These are phyloP conservation scores for Chlorops oryzae DNA, from an alignment of 1,140 invertebrate species.

Conservation along the genomic window DNA sequence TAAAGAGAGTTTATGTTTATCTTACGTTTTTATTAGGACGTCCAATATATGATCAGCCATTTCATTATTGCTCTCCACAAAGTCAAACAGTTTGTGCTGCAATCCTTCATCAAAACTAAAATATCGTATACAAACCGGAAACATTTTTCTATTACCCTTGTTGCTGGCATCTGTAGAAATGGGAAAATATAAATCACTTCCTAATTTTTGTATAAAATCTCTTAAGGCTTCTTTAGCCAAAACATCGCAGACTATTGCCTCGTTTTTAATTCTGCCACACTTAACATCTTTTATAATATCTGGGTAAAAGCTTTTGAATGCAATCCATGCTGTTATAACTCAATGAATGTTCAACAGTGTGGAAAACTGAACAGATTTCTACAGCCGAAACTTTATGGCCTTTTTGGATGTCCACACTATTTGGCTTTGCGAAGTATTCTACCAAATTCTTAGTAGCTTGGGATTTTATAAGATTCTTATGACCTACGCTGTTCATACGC, in stretches of 20 bases:
- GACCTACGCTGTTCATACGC: conserved; percentile 9
- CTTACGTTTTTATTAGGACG: conserved; percentile 9
- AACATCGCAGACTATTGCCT: conserved; percentile 12
- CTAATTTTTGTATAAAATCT: conserved; percentile 10
- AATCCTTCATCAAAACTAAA: conserved; percentile 13
- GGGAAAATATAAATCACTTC: conserved; percentile 7
- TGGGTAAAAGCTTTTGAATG: conserved; percentile 13
- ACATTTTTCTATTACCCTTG: conserved; percentile 12
- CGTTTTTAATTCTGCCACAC: conserved; percentile 11
- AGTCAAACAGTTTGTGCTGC: conserved; percentile 11
- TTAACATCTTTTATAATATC: conserved; percentile 10
- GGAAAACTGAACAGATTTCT: conserved; percentile 13
- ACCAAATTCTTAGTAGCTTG: conserved; percentile 7
- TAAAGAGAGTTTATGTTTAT: conserved; percentile 12
- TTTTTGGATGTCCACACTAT: conserved; percentile 3
- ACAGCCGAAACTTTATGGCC: conserved; percentile 10
- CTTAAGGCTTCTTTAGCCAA: conserved; percentile 12
- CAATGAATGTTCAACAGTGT: conserved; percentile 14
- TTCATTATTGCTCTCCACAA: conserved; percentile 11
- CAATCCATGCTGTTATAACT: conserved; percentile 13
- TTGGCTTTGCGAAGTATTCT: conserved; percentile 10
- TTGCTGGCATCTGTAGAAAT: conserved; percentile 11
- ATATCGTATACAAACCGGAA: conserved; percentile 14
- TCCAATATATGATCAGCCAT: conserved; percentile 12
- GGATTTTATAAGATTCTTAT: conserved; percentile 7